phyloP scores from a whole-genome alignment of 1,140 invertebrate species.

The Penaeus indicus region DNA sequence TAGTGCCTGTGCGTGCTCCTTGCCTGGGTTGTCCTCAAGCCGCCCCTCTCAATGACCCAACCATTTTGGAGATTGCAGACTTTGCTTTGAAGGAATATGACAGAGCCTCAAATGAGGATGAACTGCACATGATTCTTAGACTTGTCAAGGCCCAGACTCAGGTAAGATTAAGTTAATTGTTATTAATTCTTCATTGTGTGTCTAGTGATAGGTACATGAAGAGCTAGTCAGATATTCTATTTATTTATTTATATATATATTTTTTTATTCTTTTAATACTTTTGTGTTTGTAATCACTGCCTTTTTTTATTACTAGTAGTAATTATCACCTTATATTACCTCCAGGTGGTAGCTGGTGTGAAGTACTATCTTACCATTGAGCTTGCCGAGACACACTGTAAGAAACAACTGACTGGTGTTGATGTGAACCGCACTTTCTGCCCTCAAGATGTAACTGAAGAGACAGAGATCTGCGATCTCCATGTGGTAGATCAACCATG shows the following conservation, averaged over 20 bases:
- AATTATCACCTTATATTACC: neutral
- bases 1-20: conserved; percentile 48
- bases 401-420: conserved; percentile 54
- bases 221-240: neutral
- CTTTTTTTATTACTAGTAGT: neutral
- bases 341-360: conserved; percentile 58
- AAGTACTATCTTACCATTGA: conserved; percentile 64
- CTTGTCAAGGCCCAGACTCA: conserved; percentile 65
- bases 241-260: neutral
- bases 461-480: conserved; percentile 64
- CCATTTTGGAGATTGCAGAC: conserved; percentile 56
- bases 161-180: conserved; percentile 8
- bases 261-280: neutral
- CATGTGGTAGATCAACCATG: conserved; percentile 64
- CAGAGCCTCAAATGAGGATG: conserved; percentile 56
- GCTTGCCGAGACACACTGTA: conserved; percentile 61
- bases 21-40: conserved; percentile 62
- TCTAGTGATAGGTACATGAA: too few species aligned
- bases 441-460: conserved; percentile 44
- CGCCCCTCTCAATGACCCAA: conserved; percentile 61
- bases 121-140: conserved; percentile 59
- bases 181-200: too few species aligned
- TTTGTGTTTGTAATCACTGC: too few species aligned
- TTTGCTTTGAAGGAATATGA: conserved; percentile 64
- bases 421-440: conserved; percentile 64